Percentiles rank a stretch among this genome's conserved stretches.
Evolutionary conservation across 2,888 invertebrate genomes (phyloP).

Genomic region (Xanthia icteritia): DNA sequence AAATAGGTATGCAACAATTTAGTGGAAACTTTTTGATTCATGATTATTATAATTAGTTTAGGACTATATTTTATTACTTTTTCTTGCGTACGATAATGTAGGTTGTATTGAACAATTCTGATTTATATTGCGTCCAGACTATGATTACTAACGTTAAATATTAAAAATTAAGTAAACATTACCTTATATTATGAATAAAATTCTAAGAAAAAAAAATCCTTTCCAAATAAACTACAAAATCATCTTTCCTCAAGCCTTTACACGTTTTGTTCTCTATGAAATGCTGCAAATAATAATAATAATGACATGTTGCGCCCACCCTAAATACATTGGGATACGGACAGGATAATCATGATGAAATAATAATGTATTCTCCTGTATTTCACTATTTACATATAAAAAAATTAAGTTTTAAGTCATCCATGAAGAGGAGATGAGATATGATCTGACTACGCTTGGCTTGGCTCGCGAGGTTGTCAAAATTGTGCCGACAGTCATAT

Average conservation of each 20-base stretch:
- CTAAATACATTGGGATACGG: neutral
- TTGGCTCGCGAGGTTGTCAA: no score
- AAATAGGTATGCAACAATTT: neutral
- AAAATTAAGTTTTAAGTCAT: no score
- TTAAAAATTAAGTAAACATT: neutral
- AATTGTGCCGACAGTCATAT: no score
- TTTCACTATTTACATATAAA: no score
- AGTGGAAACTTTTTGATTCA: neutral
- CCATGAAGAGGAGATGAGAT: no score
- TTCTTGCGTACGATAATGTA: neutral
- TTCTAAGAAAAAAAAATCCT: no score
- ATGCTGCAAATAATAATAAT: neutral
- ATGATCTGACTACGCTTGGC: no score
- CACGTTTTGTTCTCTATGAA: neutral
- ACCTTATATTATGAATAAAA: no score
- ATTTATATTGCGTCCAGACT: neutral
- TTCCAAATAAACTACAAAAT: neutral
- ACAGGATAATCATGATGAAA: neutral
- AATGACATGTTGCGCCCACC: no score
- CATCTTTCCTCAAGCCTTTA: neutral
- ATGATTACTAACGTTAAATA: neutral
- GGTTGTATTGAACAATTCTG: neutral
- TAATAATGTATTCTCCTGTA: no score
- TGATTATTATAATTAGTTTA: neutral
- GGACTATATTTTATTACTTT: neutral